Conservation (phyloP, 1,140 invertebrate species). For the Brachionus koreanus region DNA sequence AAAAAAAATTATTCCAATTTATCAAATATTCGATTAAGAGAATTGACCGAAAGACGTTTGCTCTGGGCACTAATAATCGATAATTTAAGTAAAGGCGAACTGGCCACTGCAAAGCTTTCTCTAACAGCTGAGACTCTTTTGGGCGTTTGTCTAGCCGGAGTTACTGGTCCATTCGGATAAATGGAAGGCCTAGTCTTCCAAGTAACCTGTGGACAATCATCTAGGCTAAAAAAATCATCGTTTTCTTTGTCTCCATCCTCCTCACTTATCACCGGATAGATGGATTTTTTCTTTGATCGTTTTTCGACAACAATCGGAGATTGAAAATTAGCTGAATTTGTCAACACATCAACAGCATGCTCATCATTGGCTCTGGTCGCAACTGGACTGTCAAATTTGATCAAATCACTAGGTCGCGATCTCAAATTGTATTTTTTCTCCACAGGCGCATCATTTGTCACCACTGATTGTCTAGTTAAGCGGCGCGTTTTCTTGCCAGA, state of each 20-base stretch:
- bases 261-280: slow-evolving; percentile 19
- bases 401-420: slow-evolving; percentile 38
- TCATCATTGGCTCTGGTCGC: not conserved
- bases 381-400: slow-evolving; percentile 31
- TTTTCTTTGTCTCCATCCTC: not conserved
- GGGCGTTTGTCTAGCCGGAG: not conserved
- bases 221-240: slow-evolving; percentile 27
- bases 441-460: not conserved
- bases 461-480: not conserved
- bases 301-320: not conserved
- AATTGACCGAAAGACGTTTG: slow-evolving; percentile 25
- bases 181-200: slow-evolving; percentile 28
- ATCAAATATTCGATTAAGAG: slow-evolving; percentile 26
- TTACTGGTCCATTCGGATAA: not conserved
- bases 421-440: slow-evolving; percentile 32
- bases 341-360: not conserved
- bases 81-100: slow-evolving; percentile 29
- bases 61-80: slow-evolving; percentile 3
- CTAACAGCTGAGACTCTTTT: not conserved
- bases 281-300: not conserved
- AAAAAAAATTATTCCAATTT: slow-evolving; percentile 3
- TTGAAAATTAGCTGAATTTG: not conserved
- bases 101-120: not conserved
- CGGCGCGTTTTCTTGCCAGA: not conserved
- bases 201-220: slow-evolving; percentile 2